A percentile compares a stretch with the other conserved stretches of the same genome.
These are phyloP conservation scores for Rhorus exstirpatorius DNA, from an alignment of 2,888 invertebrate genomes.

Conservation along the genomic window DNA sequence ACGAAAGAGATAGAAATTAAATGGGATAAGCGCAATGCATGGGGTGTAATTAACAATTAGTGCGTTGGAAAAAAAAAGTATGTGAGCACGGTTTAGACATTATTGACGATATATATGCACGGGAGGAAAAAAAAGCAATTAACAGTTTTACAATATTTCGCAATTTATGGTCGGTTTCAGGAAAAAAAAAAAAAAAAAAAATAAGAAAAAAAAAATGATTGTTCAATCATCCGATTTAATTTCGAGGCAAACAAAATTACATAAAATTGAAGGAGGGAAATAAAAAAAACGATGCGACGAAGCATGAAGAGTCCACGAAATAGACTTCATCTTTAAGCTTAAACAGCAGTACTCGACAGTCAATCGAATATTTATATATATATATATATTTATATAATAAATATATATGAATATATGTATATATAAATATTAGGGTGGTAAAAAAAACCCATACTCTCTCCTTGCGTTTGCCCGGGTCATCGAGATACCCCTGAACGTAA, in stretches of 20 bases:
- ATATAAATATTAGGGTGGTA: too few species aligned
- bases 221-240: slow-evolving; percentile 25
- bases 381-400: too few species aligned
- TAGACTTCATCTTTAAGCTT: slow-evolving; percentile 53
- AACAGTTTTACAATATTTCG: slow-evolving; percentile 44
- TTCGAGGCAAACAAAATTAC: slow-evolving; percentile 24
- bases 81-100: slow-evolving; percentile 41
- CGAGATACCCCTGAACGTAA: too few species aligned
- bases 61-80: slow-evolving; percentile 38
- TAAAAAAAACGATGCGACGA: slow-evolving; percentile 26
- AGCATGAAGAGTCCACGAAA: slow-evolving; percentile 52
- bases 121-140: slow-evolving; percentile 53
- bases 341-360: slow-evolving; percentile 80
- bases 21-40: slow-evolving; percentile 55
- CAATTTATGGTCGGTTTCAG: slow-evolving; percentile 56
- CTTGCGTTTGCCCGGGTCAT: too few species aligned
- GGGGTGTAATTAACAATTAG: slow-evolving; percentile 54
- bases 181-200: too few species aligned
- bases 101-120: slow-evolving; percentile 34
- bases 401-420: slow-evolving; percentile 54
- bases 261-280: slow-evolving; percentile 23
- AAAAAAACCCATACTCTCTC: neutral
- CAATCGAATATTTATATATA: slow-evolving; percentile 81
- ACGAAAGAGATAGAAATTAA: slow-evolving; percentile 54
- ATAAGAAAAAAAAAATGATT: slow-evolving; percentile 33